Evolutionary conservation across 2,113 vertebrate genomes (phyloP).

Genomic region (Heteronetta atricapilla): DNA sequence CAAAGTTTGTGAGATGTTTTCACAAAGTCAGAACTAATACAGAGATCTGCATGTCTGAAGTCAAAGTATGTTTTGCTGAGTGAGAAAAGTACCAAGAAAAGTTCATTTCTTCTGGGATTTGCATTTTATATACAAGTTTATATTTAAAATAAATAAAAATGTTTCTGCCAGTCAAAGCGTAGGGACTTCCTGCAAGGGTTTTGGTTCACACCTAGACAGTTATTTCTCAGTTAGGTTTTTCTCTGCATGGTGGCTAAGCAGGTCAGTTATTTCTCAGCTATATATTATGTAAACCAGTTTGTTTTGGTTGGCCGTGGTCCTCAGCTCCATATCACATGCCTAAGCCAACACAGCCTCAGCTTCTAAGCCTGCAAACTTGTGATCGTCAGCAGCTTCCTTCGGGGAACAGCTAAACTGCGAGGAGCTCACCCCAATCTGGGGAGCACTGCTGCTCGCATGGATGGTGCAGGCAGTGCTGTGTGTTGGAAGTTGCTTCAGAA

Average conservation of each 20-base stretch:
- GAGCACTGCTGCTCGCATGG: accelerated
- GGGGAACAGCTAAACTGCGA: not conserved
- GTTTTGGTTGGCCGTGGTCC: constrained; percentile 49
- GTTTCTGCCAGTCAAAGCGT: not conserved
- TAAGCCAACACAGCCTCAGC: not conserved
- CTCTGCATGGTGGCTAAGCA: not conserved
- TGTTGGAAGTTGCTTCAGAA: not conserved
- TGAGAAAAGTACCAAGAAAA: not conserved
- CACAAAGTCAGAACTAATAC: not conserved
- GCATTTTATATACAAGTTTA: not conserved
- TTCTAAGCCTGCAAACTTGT: not conserved
- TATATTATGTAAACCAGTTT: constrained; percentile 16
- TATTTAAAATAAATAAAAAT: not conserved
- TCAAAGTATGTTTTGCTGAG: not conserved
- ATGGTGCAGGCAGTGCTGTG: not conserved
- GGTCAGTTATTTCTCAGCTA: constrained; percentile 28
- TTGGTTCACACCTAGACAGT: constrained; percentile 46
- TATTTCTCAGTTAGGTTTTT: constrained; percentile 30
- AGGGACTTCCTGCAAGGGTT: not conserved
- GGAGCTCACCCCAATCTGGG: accelerated
- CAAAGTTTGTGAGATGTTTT: not conserved
- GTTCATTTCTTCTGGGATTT: constrained; percentile 26
- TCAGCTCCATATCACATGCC: not conserved
- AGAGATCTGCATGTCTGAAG: not conserved
- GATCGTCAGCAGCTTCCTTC: not conserved